Evolutionary conservation across 2,888 invertebrate species (phyloP), one percentile per base, ranked within the genome.

Genomic region (Embidobia sp.): DNA sequence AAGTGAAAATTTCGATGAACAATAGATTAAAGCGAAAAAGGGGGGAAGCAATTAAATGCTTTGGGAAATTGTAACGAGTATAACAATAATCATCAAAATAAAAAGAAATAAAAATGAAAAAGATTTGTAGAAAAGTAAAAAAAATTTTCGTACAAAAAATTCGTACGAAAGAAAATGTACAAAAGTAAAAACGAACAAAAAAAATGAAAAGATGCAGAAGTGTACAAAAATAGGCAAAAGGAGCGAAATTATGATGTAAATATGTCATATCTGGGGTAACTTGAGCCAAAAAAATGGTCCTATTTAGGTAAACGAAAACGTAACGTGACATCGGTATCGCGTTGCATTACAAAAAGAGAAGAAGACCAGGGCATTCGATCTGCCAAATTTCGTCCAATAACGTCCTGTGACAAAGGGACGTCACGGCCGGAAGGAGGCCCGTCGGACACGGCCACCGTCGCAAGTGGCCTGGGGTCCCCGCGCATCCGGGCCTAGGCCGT

Each of bases 381-480:
- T 51, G 70, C 61, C 70, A 59, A 70, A 70, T 61, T 46, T 57
- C 19, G 27, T 64, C 29, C 46, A 48, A 67, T 61, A 74, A 67
- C 33, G 40, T 46, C 31, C 11, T 55, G 48, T 67, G 61, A 61
- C 61, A 67, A 57, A 55, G 53, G 44, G 49, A 69, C 69, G 59
- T 63, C 55, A 55, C 59, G 61, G 53, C 67, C 61, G 61, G 63
- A 57, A 55, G 49, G 55, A 26, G 61, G 57, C 61, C 57, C 33
- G 42, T 80, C 79, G 81, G 82, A 78, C 85, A 79, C 80, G 81
- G 79, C 82, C 85, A 84, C 83, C 82, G 85, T 83, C 81, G 79
- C 81, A 81, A 81, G 82, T 83, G 81, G 83, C 83, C 80, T 77
- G 76, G 75, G 78, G 80, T 61, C 69, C 78, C 80, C 22, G 55